Evolutionary conservation across 2,797 vertebrate species (phyloP).

Genomic region (Danio tinwini): DNA sequence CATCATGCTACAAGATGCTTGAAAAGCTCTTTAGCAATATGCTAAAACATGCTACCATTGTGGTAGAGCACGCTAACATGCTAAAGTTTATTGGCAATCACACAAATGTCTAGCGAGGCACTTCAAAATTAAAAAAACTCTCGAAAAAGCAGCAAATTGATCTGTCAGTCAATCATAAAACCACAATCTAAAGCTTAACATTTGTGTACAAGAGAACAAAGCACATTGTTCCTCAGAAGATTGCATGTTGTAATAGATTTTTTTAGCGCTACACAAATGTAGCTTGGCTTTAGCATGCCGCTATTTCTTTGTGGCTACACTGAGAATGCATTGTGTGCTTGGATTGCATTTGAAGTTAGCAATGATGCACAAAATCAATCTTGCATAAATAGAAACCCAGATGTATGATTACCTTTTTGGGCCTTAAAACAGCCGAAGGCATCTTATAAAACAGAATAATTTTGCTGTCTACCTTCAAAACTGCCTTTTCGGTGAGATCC

Average conservation of each 20-base stretch:
- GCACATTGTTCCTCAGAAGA: not conserved
- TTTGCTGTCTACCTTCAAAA: not conserved
- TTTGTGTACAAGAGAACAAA: not conserved
- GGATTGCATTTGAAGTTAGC: not conserved
- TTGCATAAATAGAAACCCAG: not conserved
- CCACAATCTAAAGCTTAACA: too few species aligned
- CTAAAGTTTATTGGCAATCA: too few species aligned
- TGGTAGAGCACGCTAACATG: too few species aligned
- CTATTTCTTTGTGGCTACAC: not conserved
- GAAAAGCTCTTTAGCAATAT: too few species aligned
- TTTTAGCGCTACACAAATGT: not conserved
- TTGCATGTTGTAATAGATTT: not conserved
- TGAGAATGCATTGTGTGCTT: not conserved
- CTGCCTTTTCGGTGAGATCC: not conserved
- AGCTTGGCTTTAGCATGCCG: not conserved
- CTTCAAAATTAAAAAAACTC: too few species aligned
- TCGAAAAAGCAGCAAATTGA: too few species aligned
- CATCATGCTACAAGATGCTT: too few species aligned
- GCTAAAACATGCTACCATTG: too few species aligned
- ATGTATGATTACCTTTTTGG: not conserved
- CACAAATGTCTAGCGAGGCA: too few species aligned
- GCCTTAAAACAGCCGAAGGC: not conserved
- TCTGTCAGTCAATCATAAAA: too few species aligned
- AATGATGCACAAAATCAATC: not conserved
- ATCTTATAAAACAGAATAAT: not conserved